Evolutionary conservation across 2,113 vertebrate species (phyloP), one percentile per base, ranked within the genome.

Genomic region (Oryzias woworae): DNA sequence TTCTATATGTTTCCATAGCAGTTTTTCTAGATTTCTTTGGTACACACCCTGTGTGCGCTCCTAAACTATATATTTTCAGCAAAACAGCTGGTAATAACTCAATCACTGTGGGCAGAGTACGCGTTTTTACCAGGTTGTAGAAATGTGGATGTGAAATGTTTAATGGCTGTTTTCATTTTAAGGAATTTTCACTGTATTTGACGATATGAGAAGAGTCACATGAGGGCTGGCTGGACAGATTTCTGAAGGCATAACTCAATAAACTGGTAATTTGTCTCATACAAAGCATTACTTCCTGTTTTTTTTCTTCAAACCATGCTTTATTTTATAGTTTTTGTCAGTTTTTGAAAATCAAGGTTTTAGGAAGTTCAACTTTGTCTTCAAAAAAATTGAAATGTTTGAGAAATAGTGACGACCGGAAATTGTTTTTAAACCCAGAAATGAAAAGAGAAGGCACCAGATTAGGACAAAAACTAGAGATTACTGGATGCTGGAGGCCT

Each of bases 21-120:
- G 41, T 63, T 45, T 44, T 64, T 14, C 46, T 28, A 7, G 51
- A 31, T 6, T 43, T 46, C 3, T 55, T 60, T 24, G 20, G 45
- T 66, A 58, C 62, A 57, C 53, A 52, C 14, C 17, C 14, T 42
- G 14, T 50, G 23, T 43, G 31, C 43, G 31, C 23, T 31, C 42
- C 17, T 14, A 23, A 44, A 23, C 49, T 45, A 15, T 22, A 42
- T 14, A 36, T 28, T 56, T 20, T 20, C 20, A 58, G 63, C 54
- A 64, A 69, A 71, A 64, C 45, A 41, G 46, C 31, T 13, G 18
- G 0, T 41, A 62, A 61, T 70, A 69, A 63, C 47, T 74, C 15
- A 55, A 28, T 47, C 42, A 26, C 20, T n/a, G 23, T 44, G 68
- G 62, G 44, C 58, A 73, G 17, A 64, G 68, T 65, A 28, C 52